Evolutionary conservation across 2,113 vertebrate genomes (phyloP).

Genomic region (Mus pahari): DNA sequence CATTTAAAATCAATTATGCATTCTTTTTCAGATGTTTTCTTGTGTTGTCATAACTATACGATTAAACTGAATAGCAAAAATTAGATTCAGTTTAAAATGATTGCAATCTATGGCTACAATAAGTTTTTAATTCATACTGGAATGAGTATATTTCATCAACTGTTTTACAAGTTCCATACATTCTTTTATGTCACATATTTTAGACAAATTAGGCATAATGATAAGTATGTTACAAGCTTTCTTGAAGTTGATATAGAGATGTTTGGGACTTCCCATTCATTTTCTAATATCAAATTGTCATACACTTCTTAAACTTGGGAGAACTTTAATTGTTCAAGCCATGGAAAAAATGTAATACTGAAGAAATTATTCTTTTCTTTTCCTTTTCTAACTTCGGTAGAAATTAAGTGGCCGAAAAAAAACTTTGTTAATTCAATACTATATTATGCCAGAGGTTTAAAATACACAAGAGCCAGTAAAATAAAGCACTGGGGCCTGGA

Average conservation of each 20-base stretch:
- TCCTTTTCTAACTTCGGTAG: slow-evolving; percentile 51
- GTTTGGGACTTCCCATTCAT: slow-evolving; percentile 49
- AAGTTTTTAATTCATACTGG: slow-evolving; percentile 55
- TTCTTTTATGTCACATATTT: slow-evolving; percentile 63
- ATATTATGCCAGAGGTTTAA: slow-evolving; percentile 76
- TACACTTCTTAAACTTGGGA: slow-evolving; percentile 41
- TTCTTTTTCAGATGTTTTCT: slow-evolving; percentile 54
- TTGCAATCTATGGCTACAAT: slow-evolving; percentile 33
- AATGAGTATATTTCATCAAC: slow-evolving; percentile 57
- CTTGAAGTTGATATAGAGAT: slow-evolving; percentile 11
- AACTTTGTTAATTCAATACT: slow-evolving; percentile 71
- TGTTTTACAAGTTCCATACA: slow-evolving; percentile 37
- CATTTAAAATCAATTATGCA: slow-evolving; percentile 70
- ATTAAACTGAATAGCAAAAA: slow-evolving; percentile 70
- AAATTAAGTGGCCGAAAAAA: slow-evolving; percentile 67
- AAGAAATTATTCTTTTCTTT: slow-evolving; percentile 55
- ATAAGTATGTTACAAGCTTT: slow-evolving; percentile 37
- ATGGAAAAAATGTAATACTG: slow-evolving; percentile 62
- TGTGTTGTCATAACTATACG: slow-evolving; percentile 39
- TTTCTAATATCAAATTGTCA: slow-evolving; percentile 50
- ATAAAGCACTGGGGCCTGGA: slow-evolving; percentile 79
- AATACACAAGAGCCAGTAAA: slow-evolving; percentile 79
- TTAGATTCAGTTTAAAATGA: slow-evolving; percentile 63
- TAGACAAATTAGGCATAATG: slow-evolving; percentile 48
- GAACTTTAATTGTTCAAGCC: slow-evolving; percentile 54